Percentiles rank a stretch among this genome's conserved stretches.
These are phyloP conservation scores for Drosophila yooni DNA, from an alignment of 2,888 invertebrate genomes.

Conservation along the genomic window DNA sequence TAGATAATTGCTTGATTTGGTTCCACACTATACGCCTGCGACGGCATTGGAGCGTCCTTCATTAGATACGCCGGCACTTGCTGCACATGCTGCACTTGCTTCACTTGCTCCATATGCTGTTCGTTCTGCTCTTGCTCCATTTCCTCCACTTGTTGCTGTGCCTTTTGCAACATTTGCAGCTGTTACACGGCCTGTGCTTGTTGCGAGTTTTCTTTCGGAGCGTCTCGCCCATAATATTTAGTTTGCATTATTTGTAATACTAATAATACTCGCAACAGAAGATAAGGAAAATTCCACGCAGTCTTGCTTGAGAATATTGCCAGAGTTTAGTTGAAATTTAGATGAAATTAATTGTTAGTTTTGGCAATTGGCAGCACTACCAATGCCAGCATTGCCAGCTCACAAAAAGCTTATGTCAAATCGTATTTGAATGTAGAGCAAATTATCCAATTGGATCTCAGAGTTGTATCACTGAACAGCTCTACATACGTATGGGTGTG, in stretches of 20 bases:
- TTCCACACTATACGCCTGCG: background rate
- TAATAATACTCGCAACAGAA: background rate
- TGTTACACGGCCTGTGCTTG: background rate
- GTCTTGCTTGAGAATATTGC: background rate
- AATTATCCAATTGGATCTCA: background rate
- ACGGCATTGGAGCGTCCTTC: background rate
- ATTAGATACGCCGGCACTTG: background rate
- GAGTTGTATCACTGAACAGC: background rate
- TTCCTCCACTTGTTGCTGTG: background rate
- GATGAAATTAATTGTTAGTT: background rate
- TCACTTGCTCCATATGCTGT: background rate
- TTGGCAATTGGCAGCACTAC: background rate
- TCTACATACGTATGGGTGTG: background rate
- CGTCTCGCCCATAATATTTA: background rate
- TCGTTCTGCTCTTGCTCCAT: background rate
- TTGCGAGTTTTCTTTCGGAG: background rate
- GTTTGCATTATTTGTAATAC: background rate
- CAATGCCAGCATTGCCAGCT: background rate
- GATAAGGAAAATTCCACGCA: background rate
- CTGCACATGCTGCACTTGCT: background rate
- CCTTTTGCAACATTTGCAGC: background rate
- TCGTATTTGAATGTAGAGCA: background rate
- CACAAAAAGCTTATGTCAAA: background rate
- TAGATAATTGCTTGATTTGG: too few relatives aligned
- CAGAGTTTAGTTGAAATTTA: background rate